Conservation (phyloP, 2,113 vertebrate species). For the Clarias batrachus region DNA sequence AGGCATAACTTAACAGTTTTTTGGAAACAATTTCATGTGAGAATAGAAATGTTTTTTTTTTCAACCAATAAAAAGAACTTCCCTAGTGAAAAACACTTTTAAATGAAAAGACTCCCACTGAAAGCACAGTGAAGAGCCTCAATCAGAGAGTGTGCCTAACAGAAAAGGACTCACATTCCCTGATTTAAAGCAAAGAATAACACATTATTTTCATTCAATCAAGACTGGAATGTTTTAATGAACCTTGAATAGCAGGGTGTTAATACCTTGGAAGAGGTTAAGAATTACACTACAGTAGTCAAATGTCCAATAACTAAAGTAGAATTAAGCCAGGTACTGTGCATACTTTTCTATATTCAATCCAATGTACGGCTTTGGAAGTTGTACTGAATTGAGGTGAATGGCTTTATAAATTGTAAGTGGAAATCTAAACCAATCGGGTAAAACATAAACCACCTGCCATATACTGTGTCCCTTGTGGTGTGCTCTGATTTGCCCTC, state of each 20-base stretch:
- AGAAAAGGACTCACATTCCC: background rate
- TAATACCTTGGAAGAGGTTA: background rate
- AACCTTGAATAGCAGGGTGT: background rate
- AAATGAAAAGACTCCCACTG: slow-evolving; percentile 3
- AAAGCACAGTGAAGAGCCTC: background rate
- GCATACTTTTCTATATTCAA: background rate
- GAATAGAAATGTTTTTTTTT: background rate
- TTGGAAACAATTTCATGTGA: background rate
- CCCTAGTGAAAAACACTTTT: background rate
- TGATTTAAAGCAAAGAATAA: slow-evolving; percentile 17
- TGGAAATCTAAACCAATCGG: background rate
- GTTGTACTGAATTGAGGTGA: too few relatives aligned
- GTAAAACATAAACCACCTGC: too few relatives aligned
- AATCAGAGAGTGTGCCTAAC: background rate
- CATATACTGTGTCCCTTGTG: too few relatives aligned
- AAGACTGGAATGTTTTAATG: background rate
- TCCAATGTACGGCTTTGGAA: background rate
- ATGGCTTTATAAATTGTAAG: background rate
- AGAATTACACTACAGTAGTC: background rate
- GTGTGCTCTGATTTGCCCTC: too few relatives aligned
- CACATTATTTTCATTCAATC: background rate
- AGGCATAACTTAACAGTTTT: background rate
- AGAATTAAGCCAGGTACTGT: background rate
- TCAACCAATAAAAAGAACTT: background rate
- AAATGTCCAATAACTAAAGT: background rate